Base-by-base conservation (phyloP, 2,888 invertebrate species). In the Napeogenes inachia region DNA sequence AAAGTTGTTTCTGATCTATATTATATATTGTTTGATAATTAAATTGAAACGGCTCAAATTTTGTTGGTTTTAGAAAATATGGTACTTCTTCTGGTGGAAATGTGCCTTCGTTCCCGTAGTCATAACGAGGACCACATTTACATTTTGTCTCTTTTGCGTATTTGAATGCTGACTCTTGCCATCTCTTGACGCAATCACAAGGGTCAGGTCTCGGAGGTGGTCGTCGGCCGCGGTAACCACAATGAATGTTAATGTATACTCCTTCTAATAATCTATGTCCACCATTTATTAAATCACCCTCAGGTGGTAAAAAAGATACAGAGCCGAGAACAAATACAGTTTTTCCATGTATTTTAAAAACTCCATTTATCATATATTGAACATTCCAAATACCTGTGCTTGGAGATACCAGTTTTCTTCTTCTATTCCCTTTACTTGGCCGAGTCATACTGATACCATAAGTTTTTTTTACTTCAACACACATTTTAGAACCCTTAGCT, bases 21-120 rank as follows among this genome's bases (percentile, higher is more conserved):
- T 89, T 79, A 57, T 75, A 89, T 63, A 89, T 88, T n/a, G 80
- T 84, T 33, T 82, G 69, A 67, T 85, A 86, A 58, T 89, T 82
- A 62, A 89, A 85, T 45, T 75, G 58, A 10, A 71, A 75, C 0
- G 82, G 78, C 45, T 65, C 12, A 45, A 77, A 70, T 12, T 70
- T 71, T 0, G 85, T 81, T 3, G 89, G 75, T 69, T 84, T 87
- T 60, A 79, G 65, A 67, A 89, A 89, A 64, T 71, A 88, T 2
- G 82, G 83, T 13, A 85, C 66, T 60, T 87, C 86, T 0, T 87
- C 83, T 4, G 77, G 67, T 6, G 75, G 71, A 61, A 86, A 87
- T 0, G 67, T 62, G 2, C 82, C 87, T 64, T 86, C 84, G 61
- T 88, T 82, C 12, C 76, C 73, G 57, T 78, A 87, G 67, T 89